These are phyloP conservation scores for Iguana delicatissima DNA, from an alignment of 2,797 vertebrate genomes.

Conservation along the genomic window DNA sequence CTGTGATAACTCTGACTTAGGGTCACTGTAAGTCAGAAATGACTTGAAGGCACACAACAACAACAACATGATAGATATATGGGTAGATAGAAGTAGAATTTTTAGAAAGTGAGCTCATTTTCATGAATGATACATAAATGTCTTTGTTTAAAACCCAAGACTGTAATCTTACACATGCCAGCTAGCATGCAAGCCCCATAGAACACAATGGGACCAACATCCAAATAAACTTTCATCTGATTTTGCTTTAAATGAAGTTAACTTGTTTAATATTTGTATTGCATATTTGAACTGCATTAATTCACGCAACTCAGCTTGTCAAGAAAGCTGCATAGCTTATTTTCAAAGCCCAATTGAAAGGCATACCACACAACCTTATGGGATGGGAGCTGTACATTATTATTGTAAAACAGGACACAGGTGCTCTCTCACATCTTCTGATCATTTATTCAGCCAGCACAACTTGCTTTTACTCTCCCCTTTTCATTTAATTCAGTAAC, in stretches of 20 bases:
- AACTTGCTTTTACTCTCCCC: background rate
- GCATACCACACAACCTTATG: background rate
- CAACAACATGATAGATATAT: too few species aligned
- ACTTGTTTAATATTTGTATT: background rate
- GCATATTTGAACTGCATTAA: background rate
- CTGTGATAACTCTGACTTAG: too few species aligned
- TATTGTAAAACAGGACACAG: background rate
- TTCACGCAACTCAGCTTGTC: background rate
- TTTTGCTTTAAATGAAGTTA: background rate
- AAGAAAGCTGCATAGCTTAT: background rate
- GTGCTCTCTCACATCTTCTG: conserved; percentile 12
- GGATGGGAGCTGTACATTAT: background rate
- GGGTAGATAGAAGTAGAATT: background rate
- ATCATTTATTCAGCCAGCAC: conserved; percentile 4
- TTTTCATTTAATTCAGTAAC: conserved; percentile 52
- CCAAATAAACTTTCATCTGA: too few species aligned
- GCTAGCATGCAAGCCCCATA: too few species aligned
- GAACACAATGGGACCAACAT: too few species aligned
- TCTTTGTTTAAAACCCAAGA: too few species aligned
- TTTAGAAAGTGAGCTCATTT: background rate
- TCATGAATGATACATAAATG: too few species aligned
- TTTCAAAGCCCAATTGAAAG: background rate
- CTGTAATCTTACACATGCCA: too few species aligned
- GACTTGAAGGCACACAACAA: too few species aligned
- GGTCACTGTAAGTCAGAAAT: too few species aligned